Conservation (phyloP, 1,140 invertebrate species). For the Stegodyphus dumicola region DNA sequence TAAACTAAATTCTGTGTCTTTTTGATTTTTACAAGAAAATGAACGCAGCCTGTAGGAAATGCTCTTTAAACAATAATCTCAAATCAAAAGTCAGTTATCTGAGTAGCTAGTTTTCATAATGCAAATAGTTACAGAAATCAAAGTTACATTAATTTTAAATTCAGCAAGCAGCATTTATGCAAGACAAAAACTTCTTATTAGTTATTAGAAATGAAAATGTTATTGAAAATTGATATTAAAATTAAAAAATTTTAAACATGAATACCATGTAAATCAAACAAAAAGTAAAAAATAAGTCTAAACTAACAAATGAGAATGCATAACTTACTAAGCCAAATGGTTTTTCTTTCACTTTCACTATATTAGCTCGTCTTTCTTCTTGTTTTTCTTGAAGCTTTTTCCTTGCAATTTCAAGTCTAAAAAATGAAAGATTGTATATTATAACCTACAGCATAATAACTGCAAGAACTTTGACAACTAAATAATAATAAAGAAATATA, state of each 20-base stretch:
- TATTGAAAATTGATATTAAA: not conserved
- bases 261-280: not conserved
- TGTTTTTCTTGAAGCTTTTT: slow-evolving; percentile 65
- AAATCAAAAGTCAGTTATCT: too few relatives aligned
- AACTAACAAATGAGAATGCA: not conserved
- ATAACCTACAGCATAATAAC: too few relatives aligned
- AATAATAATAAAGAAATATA: too few relatives aligned
- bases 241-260: not conserved
- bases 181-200: not conserved
- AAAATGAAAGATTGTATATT: too few relatives aligned
- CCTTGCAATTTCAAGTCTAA: slow-evolving; percentile 65
- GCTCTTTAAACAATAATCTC: too few relatives aligned
- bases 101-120: too few relatives aligned
- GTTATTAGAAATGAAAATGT: not conserved
- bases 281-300: not conserved
- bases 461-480: too few relatives aligned
- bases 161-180: not conserved
- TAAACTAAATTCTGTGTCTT: too few relatives aligned
- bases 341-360: slow-evolving; percentile 63
- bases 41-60: too few relatives aligned
- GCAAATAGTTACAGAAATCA: not conserved
- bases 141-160: not conserved
- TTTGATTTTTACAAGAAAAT: too few relatives aligned
- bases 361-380: slow-evolving; percentile 63
- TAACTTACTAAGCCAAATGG: slow-evolving; percentile 66